These are phyloP conservation scores for Cyphomyrmex costatus DNA, from an alignment of 1,140 invertebrate genomes.

Conservation along the genomic window DNA sequence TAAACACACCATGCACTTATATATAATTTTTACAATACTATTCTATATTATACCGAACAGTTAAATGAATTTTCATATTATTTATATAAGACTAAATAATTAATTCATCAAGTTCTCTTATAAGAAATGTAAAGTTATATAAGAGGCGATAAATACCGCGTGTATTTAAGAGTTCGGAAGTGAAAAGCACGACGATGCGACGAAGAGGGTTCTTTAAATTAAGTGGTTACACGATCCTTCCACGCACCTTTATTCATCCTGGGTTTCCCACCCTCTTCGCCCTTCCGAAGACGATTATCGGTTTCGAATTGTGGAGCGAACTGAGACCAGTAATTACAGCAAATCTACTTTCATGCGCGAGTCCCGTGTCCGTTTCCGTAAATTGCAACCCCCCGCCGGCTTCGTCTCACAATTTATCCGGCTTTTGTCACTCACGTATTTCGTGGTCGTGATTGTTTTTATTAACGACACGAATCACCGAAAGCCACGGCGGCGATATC, in stretches of 20 bases:
- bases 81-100: neutral
- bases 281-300: neutral
- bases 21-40: neutral
- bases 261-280: neutral
- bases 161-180: neutral
- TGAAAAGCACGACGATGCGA: neutral
- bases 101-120: conserved; percentile 12
- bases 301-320: neutral
- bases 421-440: conserved; percentile 1
- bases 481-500: neutral
- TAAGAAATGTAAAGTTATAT: neutral
- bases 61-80: neutral
- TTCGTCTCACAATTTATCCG: neutral
- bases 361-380: neutral
- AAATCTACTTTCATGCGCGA: conserved; percentile 11
- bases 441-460: conserved; percentile 24
- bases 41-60: neutral
- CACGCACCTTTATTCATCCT: neutral
- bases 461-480: conserved; percentile 25
- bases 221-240: neutral
- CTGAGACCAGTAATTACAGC: neutral
- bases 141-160: neutral
- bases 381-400: neutral
- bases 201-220: neutral
- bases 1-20: neutral